These are phyloP conservation scores for Smutsia temminckii DNA, from an alignment of 2,797 vertebrate species.

Conservation along the genomic window DNA sequence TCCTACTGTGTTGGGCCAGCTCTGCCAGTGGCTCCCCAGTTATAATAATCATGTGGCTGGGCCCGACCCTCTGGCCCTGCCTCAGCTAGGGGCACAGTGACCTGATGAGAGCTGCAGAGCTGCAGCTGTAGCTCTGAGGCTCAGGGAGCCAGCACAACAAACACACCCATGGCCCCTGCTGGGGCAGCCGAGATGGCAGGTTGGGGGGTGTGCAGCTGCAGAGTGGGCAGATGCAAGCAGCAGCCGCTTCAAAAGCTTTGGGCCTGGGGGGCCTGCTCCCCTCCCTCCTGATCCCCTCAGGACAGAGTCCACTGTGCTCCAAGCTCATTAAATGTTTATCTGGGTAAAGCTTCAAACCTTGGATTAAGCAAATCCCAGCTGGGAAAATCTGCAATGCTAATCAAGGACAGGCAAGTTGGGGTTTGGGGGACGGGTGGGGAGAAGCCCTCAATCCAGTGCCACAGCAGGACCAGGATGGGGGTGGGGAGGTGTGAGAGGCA, in stretches of 20 bases:
- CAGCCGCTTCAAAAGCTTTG: not conserved
- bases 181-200: not conserved
- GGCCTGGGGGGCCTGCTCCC: not conserved
- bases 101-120: not conserved
- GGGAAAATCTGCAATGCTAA: not conserved
- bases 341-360: constrained; percentile 21
- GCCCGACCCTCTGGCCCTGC: not conserved
- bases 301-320: not conserved
- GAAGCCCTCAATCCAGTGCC: not conserved
- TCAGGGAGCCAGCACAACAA: not conserved
- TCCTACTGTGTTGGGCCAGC: not conserved
- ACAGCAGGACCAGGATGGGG: not conserved
- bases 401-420: not conserved
- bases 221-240: not conserved
- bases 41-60: not conserved
- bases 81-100: not conserved
- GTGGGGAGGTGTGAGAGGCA: not conserved
- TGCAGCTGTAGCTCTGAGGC: not conserved
- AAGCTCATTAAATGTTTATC: constrained; percentile 21
- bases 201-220: accelerated
- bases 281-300: not conserved
- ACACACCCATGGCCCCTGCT: not conserved
- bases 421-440: not conserved
- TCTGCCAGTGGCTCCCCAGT: not conserved
- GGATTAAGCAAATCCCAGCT: not conserved